These are phyloP conservation scores for Cricetomys ansorgei DNA, from an alignment of 2,113 vertebrate genomes.

Conservation along the genomic window DNA sequence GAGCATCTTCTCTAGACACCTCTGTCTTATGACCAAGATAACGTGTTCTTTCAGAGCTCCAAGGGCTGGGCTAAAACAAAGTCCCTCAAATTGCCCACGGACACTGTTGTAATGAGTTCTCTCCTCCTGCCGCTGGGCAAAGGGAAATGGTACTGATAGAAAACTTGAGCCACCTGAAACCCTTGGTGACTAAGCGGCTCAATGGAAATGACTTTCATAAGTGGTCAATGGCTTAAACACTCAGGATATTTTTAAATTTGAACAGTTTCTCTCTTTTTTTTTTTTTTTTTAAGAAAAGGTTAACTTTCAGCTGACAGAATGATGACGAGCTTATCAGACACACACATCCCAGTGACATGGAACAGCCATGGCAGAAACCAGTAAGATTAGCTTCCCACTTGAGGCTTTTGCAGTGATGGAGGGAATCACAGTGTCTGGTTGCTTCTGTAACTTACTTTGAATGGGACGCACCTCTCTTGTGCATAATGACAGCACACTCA, in stretches of 20 bases:
- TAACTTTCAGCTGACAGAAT: neutral
- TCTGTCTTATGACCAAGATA: neutral
- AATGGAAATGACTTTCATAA: neutral
- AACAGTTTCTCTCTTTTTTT: neutral
- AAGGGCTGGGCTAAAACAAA: neutral
- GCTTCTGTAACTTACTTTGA: neutral
- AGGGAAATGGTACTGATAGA: neutral
- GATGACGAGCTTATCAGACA: neutral
- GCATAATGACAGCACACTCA: neutral
- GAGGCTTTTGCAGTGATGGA: neutral
- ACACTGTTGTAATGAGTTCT: neutral
- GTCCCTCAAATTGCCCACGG: neutral
- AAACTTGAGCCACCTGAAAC: neutral
- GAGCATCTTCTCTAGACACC: neutral
- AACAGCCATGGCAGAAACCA: neutral
- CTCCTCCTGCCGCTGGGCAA: neutral
- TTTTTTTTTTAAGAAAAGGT: neutral
- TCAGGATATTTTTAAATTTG: neutral
- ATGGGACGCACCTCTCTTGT: neutral
- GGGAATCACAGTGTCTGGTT: no score
- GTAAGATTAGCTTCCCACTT: neutral
- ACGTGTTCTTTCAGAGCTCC: neutral
- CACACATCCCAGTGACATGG: rapidly evolving
- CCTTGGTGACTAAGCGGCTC: neutral
- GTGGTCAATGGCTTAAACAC: neutral